Percentiles rank a stretch among this genome's conserved stretches.
Conservation (phyloP, 2,888 invertebrate species). For the Doris montereyensis region DNA sequence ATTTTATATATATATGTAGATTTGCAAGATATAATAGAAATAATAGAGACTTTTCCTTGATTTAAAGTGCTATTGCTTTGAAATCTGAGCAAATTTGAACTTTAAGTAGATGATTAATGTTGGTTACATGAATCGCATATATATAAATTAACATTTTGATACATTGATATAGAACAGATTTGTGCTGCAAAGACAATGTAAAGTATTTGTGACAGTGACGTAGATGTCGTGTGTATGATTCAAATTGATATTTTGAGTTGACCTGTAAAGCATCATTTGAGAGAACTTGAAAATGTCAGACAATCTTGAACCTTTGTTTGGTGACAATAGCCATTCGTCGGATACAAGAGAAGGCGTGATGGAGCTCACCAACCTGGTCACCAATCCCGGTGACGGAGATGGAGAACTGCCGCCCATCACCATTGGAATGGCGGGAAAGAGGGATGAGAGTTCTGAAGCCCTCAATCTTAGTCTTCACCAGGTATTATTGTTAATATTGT, state of each 20-base stretch:
- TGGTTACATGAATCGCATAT: no score
- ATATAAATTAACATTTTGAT: no score
- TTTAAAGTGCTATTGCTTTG: no score
- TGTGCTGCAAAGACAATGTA: no score
- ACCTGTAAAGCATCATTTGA: background rate
- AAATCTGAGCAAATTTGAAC: no score
- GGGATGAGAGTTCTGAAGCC: conserved; percentile 44
- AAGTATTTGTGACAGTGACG: no score
- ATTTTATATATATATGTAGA: no score
- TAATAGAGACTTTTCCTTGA: no score
- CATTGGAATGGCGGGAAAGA: conserved; percentile 37
- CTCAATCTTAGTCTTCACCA: conserved; percentile 52
- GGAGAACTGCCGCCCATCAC: conserved; percentile 7
- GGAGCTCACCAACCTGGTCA: conserved; percentile 42
- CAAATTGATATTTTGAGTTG: background rate
- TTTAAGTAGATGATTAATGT: no score
- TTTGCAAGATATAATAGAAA: no score
- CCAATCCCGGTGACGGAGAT: conserved; percentile 15
- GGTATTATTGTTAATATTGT: no score
- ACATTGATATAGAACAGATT: no score
- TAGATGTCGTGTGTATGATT: conserved; percentile 9
- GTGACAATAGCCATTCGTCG: conserved; percentile 29
- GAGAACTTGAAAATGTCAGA: conserved; percentile 10
- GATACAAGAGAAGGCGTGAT: conserved; percentile 37
- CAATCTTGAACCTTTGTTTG: conserved; percentile 3